phyloP scores from a whole-genome alignment of 2,113 vertebrate genomes.

The Tyto alba region DNA sequence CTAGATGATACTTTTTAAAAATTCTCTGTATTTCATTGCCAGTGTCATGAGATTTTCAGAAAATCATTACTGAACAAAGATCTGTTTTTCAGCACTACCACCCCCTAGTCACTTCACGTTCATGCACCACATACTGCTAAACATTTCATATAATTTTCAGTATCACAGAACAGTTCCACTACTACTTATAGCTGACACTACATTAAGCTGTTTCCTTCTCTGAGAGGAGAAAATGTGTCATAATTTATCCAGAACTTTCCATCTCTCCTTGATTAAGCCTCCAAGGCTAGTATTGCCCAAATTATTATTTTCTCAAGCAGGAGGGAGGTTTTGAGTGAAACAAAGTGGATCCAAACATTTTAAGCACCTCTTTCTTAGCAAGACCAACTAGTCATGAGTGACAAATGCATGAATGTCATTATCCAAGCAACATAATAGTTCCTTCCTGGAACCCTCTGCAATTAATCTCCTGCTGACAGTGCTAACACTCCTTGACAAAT shows the following conservation, averaged over 20 bases:
- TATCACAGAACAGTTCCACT: not conserved
- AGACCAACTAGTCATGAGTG: not conserved
- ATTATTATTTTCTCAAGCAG: not conserved
- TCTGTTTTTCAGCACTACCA: not conserved
- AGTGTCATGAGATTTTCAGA: not conserved
- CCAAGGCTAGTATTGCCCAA: not conserved
- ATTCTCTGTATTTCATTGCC: not conserved
- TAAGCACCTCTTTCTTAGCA: not conserved
- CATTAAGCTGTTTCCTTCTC: not conserved
- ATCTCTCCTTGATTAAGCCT: not conserved
- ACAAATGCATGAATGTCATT: not conserved
- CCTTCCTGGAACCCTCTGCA: not conserved
- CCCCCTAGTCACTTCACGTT: not conserved
- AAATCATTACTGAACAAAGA: not conserved
- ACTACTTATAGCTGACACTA: not conserved
- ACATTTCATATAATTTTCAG: not conserved
- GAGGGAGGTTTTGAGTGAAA: not conserved
- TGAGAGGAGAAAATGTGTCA: not conserved
- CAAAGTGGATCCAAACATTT: not conserved
- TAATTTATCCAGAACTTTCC: not conserved
- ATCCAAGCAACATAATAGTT: not conserved
- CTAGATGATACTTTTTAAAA: not conserved
- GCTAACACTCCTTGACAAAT: not conserved
- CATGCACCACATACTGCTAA: not conserved
- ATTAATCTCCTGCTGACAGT: not conserved